A percentile compares a stretch with the other conserved stretches of the same genome.
These are phyloP conservation scores for Phlogophora meticulosa DNA, from an alignment of 2,888 invertebrate genomes.

Conservation along the genomic window DNA sequence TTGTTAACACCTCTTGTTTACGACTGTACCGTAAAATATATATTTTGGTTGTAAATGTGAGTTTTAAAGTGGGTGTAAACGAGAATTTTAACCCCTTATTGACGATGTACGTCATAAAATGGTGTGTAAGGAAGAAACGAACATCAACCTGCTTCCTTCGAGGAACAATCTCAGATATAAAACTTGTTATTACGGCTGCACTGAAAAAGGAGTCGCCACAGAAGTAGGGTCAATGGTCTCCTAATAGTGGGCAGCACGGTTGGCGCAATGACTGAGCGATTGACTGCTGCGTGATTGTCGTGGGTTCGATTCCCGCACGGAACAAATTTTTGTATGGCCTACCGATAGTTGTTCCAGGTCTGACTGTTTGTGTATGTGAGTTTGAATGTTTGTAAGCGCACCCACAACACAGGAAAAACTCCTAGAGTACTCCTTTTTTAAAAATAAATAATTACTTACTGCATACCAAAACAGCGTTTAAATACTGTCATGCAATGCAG, in stretches of 20 bases:
- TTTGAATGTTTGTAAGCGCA: no score
- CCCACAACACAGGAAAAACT: not conserved
- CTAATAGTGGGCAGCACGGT: no score
- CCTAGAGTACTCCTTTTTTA: not conserved
- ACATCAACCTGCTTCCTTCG: constrained; percentile 6
- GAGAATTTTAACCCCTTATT: constrained; percentile 53
- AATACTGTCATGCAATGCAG: no score
- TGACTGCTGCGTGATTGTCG: no score
- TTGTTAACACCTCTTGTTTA: constrained; percentile 69
- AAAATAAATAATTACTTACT: no score
- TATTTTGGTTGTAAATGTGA: constrained; percentile 59
- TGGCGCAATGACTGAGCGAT: no score
- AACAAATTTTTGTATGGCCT: no score
- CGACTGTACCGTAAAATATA: constrained; percentile 63
- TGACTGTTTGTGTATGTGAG: no score
- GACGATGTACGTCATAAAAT: constrained; percentile 30
- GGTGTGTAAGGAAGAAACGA: constrained; percentile 1
- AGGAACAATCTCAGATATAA: not conserved
- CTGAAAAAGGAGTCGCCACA: not conserved
- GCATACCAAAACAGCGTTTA: no score
- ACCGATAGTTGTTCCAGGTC: no score
- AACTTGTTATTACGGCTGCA: not conserved
- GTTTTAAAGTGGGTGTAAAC: constrained; percentile 62
- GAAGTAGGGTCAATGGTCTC: no score
- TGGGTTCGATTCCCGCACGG: no score